Conservation (phyloP, 2,888 invertebrate genomes). For the Dolomedes plantarius region DNA sequence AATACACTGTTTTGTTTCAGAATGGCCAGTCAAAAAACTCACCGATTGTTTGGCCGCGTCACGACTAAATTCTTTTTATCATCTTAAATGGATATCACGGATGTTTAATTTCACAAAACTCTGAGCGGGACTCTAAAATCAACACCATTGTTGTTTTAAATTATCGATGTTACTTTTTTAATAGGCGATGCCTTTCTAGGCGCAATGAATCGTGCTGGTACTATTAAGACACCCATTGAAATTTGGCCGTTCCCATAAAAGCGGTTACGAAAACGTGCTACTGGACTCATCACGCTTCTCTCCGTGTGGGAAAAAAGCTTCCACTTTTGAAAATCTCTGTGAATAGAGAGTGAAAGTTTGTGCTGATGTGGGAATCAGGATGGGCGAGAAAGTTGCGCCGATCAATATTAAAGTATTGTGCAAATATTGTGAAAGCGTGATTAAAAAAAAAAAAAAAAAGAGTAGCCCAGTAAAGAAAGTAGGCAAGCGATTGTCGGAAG, state of each 20-base stretch:
- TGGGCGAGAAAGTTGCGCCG: background rate
- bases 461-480: background rate
- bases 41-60: conserved; percentile 25
- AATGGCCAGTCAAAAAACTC: background rate
- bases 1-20: background rate
- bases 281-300: conserved; percentile 25
- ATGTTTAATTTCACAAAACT: conserved; percentile 55
- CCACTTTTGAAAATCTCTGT: background rate
- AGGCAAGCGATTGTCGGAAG: background rate
- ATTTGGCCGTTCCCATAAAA: conserved; percentile 35
- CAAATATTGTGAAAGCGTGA: conserved; percentile 1
- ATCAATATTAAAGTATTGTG: conserved; percentile 14
- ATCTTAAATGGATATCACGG: conserved; percentile 46
- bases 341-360: background rate
- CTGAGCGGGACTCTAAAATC: conserved; percentile 55
- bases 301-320: conserved; percentile 4
- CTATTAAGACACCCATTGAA: conserved; percentile 56
- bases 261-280: conserved; percentile 40
- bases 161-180: conserved; percentile 65
- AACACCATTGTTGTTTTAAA: conserved; percentile 68
- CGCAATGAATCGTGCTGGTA: conserved; percentile 52
- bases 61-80: conserved; percentile 36
- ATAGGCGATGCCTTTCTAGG: conserved; percentile 37
- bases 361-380: background rate
- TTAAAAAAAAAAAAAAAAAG: background rate